A percentile compares a stretch with the other conserved stretches of the same genome.
Evolutionary conservation across 2,888 invertebrate species (phyloP).

Genomic region (Schrankia costaestrigalis): DNA sequence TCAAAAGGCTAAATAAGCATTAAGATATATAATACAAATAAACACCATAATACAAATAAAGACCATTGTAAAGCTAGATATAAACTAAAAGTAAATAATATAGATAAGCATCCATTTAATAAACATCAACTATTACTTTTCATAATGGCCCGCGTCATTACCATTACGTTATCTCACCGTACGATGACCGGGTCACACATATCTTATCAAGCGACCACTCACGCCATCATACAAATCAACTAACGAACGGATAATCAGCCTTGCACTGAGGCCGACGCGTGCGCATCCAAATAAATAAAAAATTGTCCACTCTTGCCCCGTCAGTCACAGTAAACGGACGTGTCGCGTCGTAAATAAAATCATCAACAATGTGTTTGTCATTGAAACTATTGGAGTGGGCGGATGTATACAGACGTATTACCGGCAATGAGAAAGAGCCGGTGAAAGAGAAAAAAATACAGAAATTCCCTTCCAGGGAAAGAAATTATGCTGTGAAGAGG

Average conservation of each 20-base stretch:
- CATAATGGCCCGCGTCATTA: slow-evolving; percentile 7
- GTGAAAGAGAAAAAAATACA: slow-evolving; percentile 63
- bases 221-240: slow-evolving; percentile 23
- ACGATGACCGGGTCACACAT: slow-evolving; percentile 47
- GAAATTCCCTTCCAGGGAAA: slow-evolving; percentile 84
- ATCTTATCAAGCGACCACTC: slow-evolving; percentile 51
- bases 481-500: slow-evolving; percentile 84
- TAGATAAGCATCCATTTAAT: too few species aligned
- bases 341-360: slow-evolving; percentile 14
- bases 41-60: too few species aligned
- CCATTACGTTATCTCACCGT: slow-evolving; percentile 21
- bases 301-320: slow-evolving; percentile 24
- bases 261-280: slow-evolving; percentile 30
- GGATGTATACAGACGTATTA: slow-evolving; percentile 60
- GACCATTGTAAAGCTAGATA: too few species aligned
- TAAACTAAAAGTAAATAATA: too few species aligned
- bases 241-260: slow-evolving; percentile 31
- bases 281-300: slow-evolving; percentile 24
- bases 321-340: slow-evolving; percentile 16
- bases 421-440: slow-evolving; percentile 46
- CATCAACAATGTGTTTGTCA: slow-evolving; percentile 62
- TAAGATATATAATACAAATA: too few species aligned
- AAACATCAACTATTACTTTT: too few species aligned
- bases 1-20: too few species aligned
- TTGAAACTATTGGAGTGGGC: slow-evolving; percentile 68